Base-by-base conservation (phyloP, 2,888 invertebrate genomes). In the Malacosoma neustria region DNA sequence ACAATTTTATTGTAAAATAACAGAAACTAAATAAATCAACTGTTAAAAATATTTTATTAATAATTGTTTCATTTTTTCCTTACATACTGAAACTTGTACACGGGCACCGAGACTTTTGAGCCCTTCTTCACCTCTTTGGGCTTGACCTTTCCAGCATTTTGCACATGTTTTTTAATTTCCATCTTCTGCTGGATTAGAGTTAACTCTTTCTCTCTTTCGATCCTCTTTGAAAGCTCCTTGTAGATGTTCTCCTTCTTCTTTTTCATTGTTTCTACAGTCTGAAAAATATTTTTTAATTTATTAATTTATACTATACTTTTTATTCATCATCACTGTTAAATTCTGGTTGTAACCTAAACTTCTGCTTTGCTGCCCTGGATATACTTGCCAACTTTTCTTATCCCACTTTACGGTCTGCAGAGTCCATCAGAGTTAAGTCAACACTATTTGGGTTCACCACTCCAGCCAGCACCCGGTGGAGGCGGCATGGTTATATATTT, bases 51-150 rank as follows among this genome's bases (percentile, higher is more conserved):
- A 14, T 36, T 35, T 31, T 32, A 37, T 33, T 15, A 33, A 22
- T 34, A 41, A 7, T 22, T 32, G 14, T 56, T 55, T 89, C 79
- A 95, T 75, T 90, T 90, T 65, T 95, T 95, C 49, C 96, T 88
- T 65, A 94, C 91, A 61, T 91, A 94, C 49, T 90, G 91, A 88
- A 96, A 96, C 53, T 90, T 81, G 64, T 93, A 96, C 3, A 95
- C 87, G 0, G 96, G 92, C 0, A 95, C 90, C 0, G 89, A 67
- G 9, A 88, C 74, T 49, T 90, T 91, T 0, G 91, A 90, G 1
- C 89, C 95, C 4, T 70, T 65, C 37, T 86, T 85, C 1, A 95
- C 56, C 48, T 85, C 81, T 57, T 89, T 92, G 0, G 94, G 93
- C 50, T 91, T 91, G 32, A 90, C 55, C 0, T 85, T 58, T 33